These are phyloP conservation scores for Elephas maximus DNA, from an alignment of 2,113 vertebrate genomes.

Conservation along the genomic window DNA sequence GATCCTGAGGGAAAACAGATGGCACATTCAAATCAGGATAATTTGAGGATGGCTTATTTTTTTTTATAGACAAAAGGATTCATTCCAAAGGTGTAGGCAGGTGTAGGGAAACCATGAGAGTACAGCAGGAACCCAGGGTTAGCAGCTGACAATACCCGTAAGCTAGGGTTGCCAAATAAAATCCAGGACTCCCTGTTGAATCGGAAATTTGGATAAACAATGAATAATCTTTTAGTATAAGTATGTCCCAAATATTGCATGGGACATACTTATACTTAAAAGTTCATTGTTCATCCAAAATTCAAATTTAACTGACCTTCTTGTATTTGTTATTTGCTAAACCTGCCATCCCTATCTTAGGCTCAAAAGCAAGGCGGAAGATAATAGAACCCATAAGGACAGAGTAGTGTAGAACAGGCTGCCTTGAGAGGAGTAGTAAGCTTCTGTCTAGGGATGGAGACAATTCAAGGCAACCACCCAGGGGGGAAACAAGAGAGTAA, in stretches of 20 bases:
- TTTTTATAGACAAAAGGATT: constrained; percentile 30
- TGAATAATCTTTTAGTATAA: constrained; percentile 25
- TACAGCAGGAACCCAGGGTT: background rate
- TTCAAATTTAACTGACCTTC: background rate
- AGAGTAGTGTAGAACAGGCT: background rate
- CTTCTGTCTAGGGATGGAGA: background rate
- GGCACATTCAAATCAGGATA: background rate
- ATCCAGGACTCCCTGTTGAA: background rate
- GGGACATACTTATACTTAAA: constrained; percentile 14
- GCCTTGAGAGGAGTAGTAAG: background rate
- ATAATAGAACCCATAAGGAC: background rate
- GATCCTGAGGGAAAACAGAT: constrained; percentile 71
- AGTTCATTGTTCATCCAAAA: background rate
- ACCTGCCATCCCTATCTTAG: background rate
- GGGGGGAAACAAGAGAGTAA: background rate
- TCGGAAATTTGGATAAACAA: constrained; percentile 35
- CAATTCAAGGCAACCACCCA: background rate
- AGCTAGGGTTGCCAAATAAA: constrained; percentile 8
- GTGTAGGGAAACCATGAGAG: background rate
- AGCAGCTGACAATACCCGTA: background rate
- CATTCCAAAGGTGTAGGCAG: background rate
- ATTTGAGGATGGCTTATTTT: constrained; percentile 31
- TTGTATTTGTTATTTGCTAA: constrained; percentile 46
- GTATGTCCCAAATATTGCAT: background rate
- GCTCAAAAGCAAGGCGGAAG: constrained; percentile 28